A percentile compares a stretch with the other conserved stretches of the same genome.
phyloP scores from a whole-genome alignment of 1,140 invertebrate genomes.

The Ostrea denselamellosa region DNA sequence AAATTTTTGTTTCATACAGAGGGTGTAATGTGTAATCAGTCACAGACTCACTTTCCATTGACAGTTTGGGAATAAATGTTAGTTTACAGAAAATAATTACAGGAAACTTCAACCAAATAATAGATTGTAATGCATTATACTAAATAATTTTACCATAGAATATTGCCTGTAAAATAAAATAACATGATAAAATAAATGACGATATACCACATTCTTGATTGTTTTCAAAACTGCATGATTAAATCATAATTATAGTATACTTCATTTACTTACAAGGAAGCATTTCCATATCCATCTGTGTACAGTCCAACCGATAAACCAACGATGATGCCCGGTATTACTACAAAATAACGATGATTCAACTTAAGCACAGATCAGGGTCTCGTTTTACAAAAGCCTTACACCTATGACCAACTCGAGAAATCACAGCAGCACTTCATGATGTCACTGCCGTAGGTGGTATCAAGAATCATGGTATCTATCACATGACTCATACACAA shows the following conservation, averaged over 20 bases:
- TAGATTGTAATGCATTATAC: not conserved
- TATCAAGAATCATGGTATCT: too few species aligned
- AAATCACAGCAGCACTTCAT: too few species aligned
- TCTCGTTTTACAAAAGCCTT: too few species aligned
- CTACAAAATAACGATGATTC: constrained; percentile 64
- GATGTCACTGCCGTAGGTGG: too few species aligned
- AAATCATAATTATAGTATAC: not conserved
- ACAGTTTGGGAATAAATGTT: too few species aligned
- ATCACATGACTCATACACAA: too few species aligned
- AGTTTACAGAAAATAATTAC: not conserved
- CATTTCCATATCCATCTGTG: constrained; percentile 97
- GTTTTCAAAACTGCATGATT: not conserved
- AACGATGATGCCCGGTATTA: constrained; percentile 93
- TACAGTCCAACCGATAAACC: constrained; percentile 93
- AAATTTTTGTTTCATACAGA: too few species aligned
- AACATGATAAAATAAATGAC: not conserved
- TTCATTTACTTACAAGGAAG: constrained; percentile 89
- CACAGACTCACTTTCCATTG: too few species aligned
- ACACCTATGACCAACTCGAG: too few species aligned
- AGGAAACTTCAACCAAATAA: not conserved
- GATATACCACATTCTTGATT: not conserved
- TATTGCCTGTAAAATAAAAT: not conserved
- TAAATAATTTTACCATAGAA: not conserved
- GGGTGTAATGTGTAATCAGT: too few species aligned
- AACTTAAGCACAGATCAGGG: too few species aligned